These are phyloP conservation scores for Falco concolor DNA, from an alignment of 2,797 vertebrate species.

Conservation along the genomic window DNA sequence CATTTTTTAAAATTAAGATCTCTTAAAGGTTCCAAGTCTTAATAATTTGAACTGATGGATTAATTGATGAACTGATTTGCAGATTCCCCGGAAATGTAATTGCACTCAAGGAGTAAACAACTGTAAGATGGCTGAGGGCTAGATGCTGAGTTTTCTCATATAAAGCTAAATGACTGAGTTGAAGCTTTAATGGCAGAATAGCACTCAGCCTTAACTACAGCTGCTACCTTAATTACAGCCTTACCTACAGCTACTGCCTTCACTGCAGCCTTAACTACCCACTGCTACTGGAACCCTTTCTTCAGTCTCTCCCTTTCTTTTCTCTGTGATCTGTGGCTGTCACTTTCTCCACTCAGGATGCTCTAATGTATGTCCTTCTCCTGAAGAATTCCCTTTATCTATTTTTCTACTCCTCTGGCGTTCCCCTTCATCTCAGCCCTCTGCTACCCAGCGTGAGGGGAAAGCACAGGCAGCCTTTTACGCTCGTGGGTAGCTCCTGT, in stretches of 20 bases:
- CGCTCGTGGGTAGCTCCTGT: background rate
- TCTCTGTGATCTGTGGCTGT: background rate
- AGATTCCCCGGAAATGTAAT: background rate
- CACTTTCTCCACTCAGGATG: background rate
- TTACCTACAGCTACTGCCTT: background rate
- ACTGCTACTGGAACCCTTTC: background rate
- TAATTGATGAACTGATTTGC: background rate
- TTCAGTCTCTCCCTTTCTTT: background rate
- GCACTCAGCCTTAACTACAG: background rate
- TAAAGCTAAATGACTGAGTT: background rate
- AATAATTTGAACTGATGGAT: background rate
- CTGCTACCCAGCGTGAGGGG: background rate
- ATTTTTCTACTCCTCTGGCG: background rate
- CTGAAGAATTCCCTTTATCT: background rate
- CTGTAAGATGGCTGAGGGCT: background rate
- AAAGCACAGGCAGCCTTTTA: background rate
- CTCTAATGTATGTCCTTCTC: background rate
- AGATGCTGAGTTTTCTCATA: background rate
- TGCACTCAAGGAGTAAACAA: background rate
- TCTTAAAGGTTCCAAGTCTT: background rate
- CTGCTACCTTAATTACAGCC: background rate
- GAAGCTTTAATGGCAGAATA: background rate
- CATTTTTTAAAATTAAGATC: background rate
- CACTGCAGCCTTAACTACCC: background rate
- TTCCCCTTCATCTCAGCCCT: constrained; percentile 8